Conservation (phyloP, 2,113 vertebrate species). For the Accipiter virgatus region DNA sequence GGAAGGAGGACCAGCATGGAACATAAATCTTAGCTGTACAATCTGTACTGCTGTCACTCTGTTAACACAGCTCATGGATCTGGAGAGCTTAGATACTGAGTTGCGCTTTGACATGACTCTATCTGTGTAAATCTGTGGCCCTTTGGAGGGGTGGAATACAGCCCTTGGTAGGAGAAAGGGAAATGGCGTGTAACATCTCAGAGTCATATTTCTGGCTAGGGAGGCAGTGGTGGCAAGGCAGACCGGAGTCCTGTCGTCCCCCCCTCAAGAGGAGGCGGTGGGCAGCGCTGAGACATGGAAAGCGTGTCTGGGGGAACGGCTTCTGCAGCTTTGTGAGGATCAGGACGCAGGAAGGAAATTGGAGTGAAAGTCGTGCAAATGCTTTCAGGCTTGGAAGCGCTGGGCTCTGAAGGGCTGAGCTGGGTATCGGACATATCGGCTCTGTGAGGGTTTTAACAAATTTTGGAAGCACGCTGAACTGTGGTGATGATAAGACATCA, state of each 20-base stretch:
- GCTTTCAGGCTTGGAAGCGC: background rate
- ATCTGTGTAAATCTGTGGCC: background rate
- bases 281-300: background rate
- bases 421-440: background rate
- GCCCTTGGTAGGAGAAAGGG: background rate
- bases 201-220: background rate
- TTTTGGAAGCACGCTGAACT: background rate
- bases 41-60: background rate
- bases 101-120: accelerated
- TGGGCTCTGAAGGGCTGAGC: background rate
- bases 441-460: background rate
- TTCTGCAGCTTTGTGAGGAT: background rate
- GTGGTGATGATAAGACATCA: constrained; percentile 26
- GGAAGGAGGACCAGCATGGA: background rate
- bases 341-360: background rate
- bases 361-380: background rate
- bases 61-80: background rate
- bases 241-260: background rate
- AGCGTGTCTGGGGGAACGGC: accelerated
- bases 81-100: background rate
- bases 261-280: background rate
- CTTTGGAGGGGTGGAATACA: background rate
- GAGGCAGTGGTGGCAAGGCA: background rate
- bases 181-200: background rate
- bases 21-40: background rate